Base-by-base conservation (phyloP, 2,888 invertebrate species). In the Synanthedon tipuliformis region DNA sequence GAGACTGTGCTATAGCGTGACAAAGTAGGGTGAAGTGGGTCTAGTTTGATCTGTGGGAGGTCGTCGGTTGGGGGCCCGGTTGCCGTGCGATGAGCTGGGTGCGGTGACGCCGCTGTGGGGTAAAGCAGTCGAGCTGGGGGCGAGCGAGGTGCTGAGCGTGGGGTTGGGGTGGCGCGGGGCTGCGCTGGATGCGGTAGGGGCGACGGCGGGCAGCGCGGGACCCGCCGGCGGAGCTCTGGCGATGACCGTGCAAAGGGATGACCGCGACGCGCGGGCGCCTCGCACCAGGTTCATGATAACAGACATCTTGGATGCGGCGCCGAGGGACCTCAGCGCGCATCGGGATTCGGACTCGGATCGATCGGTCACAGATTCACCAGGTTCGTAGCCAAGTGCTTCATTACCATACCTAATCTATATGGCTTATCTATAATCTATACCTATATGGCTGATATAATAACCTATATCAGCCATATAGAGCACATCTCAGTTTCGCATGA, bases 261-360 rank as follows among this genome's bases (percentile, higher is more conserved):
- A 91, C 78, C 73, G 95, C 94, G 88, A 95, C 75, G 89, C 90
- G 66, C 91, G 92, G 82, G 90, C 92, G 61, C 91, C 92, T 52
- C 89, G 94, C 64, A 94, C 95, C 57, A 88, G 95, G 61, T 95
- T 95, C 86, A 95, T 95, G 94, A 95, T 95, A 85, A 95, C 94
- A 64, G 95, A 95, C 78, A 95, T 95, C 69, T 88, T 95, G 69
- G 90, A 81, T 74, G 89, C 87, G 51, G 88, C 88, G 56, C 89
- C 89, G 41, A 67, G 89, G 59, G 89, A 90, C 73, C 87, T 90
- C 72, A 86, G 89, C 78, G 87, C 89, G 62, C 87, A 88, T 64
- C 77, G 89, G 62, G 89, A 89, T 66, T 89, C 88, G 15, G 85
- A 88, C 69, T 88, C 82, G 54, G 90, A 89, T 61, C 81, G 90